A percentile compares a stretch with the other conserved stretches of the same genome.
These are phyloP conservation scores for Rhagonycha lutea DNA, from an alignment of 2,888 invertebrate genomes.

Conservation along the genomic window DNA sequence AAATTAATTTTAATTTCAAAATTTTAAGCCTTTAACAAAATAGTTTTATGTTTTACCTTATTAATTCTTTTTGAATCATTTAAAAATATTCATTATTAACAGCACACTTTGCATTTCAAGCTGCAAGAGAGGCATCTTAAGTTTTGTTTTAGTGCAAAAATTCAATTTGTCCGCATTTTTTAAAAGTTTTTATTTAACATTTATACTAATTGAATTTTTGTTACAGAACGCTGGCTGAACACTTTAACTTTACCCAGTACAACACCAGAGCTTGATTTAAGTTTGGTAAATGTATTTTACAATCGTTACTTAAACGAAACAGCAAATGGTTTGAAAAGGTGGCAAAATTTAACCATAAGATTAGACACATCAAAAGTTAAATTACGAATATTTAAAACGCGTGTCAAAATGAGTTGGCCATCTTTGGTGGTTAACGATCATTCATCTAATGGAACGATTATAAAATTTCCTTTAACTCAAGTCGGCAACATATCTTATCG, in stretches of 20 bases:
- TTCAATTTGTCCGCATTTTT: not conserved
- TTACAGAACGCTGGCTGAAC: conserved; percentile 63
- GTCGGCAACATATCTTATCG: conserved; percentile 70
- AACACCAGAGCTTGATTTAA: conserved; percentile 71
- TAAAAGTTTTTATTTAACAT: too few relatives aligned
- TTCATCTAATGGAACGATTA: conserved; percentile 54
- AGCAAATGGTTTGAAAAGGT: conserved; percentile 54
- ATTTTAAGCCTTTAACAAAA: too few relatives aligned
- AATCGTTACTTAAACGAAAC: conserved; percentile 63
- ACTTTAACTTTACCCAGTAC: conserved; percentile 67
- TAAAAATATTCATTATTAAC: too few relatives aligned
- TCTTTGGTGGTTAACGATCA: conserved; percentile 52
- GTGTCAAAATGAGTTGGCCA: conserved; percentile 73
- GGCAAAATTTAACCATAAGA: conserved; percentile 73
- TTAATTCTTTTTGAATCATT: too few relatives aligned
- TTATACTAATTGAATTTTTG: not conserved
- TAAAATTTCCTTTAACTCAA: conserved; percentile 75
- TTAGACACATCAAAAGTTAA: conserved; percentile 75
- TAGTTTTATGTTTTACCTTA: too few relatives aligned
- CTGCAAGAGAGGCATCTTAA: too few relatives aligned
- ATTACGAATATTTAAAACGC: conserved; percentile 68
- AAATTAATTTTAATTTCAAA: too few relatives aligned
- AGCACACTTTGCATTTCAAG: too few relatives aligned
- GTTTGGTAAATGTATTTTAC: conserved; percentile 66
- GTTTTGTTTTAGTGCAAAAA: not conserved